Conservation (phyloP, 2,888 invertebrate genomes). For the Calameuta idolon region DNA sequence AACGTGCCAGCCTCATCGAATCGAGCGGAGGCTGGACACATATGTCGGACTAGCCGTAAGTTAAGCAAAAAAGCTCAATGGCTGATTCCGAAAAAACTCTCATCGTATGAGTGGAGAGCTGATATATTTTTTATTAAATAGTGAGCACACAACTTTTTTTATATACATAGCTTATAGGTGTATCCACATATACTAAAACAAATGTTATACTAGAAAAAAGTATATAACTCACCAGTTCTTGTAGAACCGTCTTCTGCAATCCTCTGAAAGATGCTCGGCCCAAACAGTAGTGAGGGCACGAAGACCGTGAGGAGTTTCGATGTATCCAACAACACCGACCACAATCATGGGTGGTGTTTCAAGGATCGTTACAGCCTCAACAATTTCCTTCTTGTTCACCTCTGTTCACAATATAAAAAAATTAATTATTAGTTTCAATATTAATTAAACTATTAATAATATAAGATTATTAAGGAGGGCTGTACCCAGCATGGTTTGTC, state of each 20-base stretch:
- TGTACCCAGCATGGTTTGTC: slow-evolving; percentile 80
- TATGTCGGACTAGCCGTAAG: slow-evolving; percentile 50
- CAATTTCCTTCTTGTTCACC: slow-evolving; percentile 99
- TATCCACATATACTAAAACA: slow-evolving; percentile 1
- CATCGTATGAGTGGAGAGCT: slow-evolving; percentile 66
- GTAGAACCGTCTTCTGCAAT: slow-evolving; percentile 98
- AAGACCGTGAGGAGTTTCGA: slow-evolving; percentile 97
- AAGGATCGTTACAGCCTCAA: slow-evolving; percentile 97
- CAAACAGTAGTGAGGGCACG: slow-evolving; percentile 95
- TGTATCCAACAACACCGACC: slow-evolving; percentile 98
- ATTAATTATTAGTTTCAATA: not conserved
- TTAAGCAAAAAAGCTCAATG: slow-evolving; percentile 34
- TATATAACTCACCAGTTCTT: slow-evolving; percentile 91
- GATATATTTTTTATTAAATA: slow-evolving; percentile 29
- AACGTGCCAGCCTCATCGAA: slow-evolving; percentile 61
- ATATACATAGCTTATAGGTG: slow-evolving; percentile 20
- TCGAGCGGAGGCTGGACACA: slow-evolving; percentile 62
- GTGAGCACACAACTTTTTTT: slow-evolving; percentile 17
- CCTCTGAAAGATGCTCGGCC: slow-evolving; percentile 99
- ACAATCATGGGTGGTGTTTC: slow-evolving; percentile 99
- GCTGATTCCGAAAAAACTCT: slow-evolving; percentile 59
- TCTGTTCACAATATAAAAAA: slow-evolving; percentile 72
- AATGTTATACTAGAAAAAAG: slow-evolving; percentile 4
- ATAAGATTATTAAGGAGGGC: slow-evolving; percentile 30
- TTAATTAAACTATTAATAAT: not conserved